phyloP scores from a whole-genome alignment of 2,888 invertebrate species.

The Sphaerophoria rueppellii region DNA sequence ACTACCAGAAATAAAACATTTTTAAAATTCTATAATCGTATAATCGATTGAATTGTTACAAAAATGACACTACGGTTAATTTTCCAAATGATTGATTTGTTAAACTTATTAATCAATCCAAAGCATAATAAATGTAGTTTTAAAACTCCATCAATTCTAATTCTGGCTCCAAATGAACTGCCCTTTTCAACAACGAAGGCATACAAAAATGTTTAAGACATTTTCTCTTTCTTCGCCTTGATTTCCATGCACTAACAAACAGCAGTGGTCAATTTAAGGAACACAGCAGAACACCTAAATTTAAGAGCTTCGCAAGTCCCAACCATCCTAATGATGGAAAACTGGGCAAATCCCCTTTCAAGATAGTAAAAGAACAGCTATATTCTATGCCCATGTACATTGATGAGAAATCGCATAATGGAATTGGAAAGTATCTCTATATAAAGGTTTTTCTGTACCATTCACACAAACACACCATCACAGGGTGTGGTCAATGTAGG shows the following conservation, averaged over 20 bases:
- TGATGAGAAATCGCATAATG: slow-evolving; percentile 17
- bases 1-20: too few relatives aligned
- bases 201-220: slow-evolving; percentile 1
- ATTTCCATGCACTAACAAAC: slow-evolving; percentile 32
- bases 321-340: slow-evolving; percentile 12
- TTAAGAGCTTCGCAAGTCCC: slow-evolving; percentile 7
- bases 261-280: slow-evolving; percentile 31
- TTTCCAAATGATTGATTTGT: too few relatives aligned
- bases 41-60: too few relatives aligned
- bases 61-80: too few relatives aligned
- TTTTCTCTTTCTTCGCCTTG: slow-evolving; percentile 2
- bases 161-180: not conserved
- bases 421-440: slow-evolving; percentile 53
- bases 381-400: not conserved
- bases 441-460: slow-evolving; percentile 50
- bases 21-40: too few relatives aligned
- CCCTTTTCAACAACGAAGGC: not conserved
- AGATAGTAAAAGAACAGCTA: not conserved
- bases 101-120: not conserved
- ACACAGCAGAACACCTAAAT: slow-evolving; percentile 4
- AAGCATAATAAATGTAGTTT: not conserved
- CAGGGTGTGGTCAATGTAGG: slow-evolving; percentile 72
- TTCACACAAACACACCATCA: slow-evolving; percentile 51
- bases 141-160: not conserved
- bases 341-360: slow-evolving; percentile 8